These are phyloP conservation scores for Bradynema listronoti DNA, from an alignment of 1,140 invertebrate genomes.

Conservation along the genomic window DNA sequence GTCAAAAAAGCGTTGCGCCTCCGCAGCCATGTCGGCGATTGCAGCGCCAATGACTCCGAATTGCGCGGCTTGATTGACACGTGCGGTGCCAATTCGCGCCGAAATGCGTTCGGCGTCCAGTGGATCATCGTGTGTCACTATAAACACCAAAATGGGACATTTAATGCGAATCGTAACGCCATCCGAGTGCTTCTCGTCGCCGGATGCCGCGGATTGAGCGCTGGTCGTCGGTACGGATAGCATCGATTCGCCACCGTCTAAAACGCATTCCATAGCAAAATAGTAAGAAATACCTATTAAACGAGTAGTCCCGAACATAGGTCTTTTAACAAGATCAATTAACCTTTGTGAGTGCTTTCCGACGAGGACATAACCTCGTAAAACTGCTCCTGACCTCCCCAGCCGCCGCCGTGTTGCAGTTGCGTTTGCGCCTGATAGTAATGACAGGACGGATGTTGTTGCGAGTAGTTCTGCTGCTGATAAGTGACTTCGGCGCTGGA, in stretches of 20 bases:
- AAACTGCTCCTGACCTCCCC: conserved; percentile 26
- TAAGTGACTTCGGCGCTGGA: too few relatives aligned
- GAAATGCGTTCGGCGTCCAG: conserved; percentile 6
- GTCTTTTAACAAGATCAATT: too few relatives aligned
- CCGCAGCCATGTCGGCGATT: conserved; percentile 16
- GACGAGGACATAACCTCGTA: conserved; percentile 6
- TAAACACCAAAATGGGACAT: conserved; percentile 17
- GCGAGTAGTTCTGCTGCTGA: too few relatives aligned
- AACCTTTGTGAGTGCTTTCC: neutral
- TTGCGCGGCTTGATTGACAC: too few relatives aligned
- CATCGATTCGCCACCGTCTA: too few relatives aligned
- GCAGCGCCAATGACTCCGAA: neutral
- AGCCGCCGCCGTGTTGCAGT: neutral
- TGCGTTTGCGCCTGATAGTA: neutral
- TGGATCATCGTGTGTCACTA: conserved; percentile 42
- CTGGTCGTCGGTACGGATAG: too few relatives aligned
- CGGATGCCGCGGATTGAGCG: conserved; percentile 28
- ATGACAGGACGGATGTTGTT: too few relatives aligned
- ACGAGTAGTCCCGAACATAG: too few relatives aligned
- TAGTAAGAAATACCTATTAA: neutral
- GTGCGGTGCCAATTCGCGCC: neutral
- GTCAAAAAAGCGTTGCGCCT: conserved; percentile 22
- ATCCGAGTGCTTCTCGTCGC: conserved; percentile 36
- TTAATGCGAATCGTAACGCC: conserved; percentile 24
- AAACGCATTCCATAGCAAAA: too few relatives aligned